Conservation (phyloP, 2,888 invertebrate genomes). For the Philereme transversata region DNA sequence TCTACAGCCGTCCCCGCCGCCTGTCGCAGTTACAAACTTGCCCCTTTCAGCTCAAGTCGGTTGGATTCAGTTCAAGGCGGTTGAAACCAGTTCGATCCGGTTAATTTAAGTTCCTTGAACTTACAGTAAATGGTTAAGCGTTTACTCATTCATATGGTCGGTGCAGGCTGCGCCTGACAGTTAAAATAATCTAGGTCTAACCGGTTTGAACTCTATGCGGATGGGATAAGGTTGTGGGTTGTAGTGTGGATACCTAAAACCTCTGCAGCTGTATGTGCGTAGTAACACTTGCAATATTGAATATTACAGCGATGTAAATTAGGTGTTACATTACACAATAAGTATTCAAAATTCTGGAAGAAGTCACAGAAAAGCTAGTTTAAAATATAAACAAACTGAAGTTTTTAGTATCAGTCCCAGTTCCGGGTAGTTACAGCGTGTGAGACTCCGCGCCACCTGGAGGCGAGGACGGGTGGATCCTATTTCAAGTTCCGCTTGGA, state of each 20-base stretch:
- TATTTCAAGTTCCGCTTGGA: conserved; percentile 9
- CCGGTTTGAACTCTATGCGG: neutral
- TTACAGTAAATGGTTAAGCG: conserved; percentile 33
- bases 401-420: no score
- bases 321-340: neutral
- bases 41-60: conserved; percentile 19
- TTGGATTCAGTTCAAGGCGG: conserved; percentile 21
- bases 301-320: neutral
- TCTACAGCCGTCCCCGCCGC: conserved; percentile 14
- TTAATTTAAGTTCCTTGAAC: conserved; percentile 35
- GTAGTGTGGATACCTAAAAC: neutral
- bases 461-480: conserved; percentile 4
- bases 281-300: neutral
- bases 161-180: conserved; percentile 23
- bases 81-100: conserved; percentile 27
- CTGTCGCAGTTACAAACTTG: conserved; percentile 24
- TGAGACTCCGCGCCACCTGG: conserved; percentile 5
- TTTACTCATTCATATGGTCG: conserved; percentile 35
- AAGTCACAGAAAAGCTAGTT: no score
- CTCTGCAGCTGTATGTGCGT: no score
- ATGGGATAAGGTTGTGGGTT: neutral
- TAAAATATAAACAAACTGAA: neutral
- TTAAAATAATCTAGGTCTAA: neutral
- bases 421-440: conserved; percentile 17
- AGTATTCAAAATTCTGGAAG: no score